Evolutionary conservation across 2,113 vertebrate species (phyloP).

Genomic region (Zosterops pallidus): DNA sequence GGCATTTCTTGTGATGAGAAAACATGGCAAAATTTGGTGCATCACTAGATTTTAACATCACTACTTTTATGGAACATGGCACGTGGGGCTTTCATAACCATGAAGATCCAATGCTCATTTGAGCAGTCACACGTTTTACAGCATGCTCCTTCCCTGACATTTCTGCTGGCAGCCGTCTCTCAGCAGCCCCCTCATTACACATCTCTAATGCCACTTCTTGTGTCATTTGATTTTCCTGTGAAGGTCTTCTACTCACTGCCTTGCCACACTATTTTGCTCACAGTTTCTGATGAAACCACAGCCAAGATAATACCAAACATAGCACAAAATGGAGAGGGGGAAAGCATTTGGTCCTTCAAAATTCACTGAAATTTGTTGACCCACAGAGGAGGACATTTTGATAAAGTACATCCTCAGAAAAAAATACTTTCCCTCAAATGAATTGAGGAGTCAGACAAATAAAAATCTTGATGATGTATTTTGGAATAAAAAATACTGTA

Average conservation of each 20-base stretch:
- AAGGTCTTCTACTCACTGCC: slow-evolving; percentile 11
- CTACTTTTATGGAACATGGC: not conserved
- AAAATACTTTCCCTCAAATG: not conserved
- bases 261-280: not conserved
- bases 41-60: slow-evolving; percentile 3
- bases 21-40: slow-evolving; percentile 13
- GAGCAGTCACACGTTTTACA: slow-evolving; percentile 36
- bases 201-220: slow-evolving; percentile 2
- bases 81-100: not conserved
- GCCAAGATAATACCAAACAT: not conserved
- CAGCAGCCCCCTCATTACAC: slow-evolving; percentile 27
- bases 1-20: not conserved
- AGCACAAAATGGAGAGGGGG: not conserved
- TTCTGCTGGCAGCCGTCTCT: not conserved
- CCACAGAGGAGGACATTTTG: not conserved
- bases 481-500: not conserved
- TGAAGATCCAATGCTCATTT: not conserved
- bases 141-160: slow-evolving; percentile 36
- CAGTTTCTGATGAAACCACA: not conserved
- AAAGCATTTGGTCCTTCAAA: not conserved
- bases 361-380: not conserved
- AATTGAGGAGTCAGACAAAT: not conserved
- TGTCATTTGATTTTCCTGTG: slow-evolving; percentile 32
- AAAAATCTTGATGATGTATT: not conserved
- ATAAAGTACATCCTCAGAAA: not conserved